Evolutionary conservation across 2,113 vertebrate species (phyloP), one percentile per base, ranked within the genome.

Genomic region (Rhagologus leucostigma): DNA sequence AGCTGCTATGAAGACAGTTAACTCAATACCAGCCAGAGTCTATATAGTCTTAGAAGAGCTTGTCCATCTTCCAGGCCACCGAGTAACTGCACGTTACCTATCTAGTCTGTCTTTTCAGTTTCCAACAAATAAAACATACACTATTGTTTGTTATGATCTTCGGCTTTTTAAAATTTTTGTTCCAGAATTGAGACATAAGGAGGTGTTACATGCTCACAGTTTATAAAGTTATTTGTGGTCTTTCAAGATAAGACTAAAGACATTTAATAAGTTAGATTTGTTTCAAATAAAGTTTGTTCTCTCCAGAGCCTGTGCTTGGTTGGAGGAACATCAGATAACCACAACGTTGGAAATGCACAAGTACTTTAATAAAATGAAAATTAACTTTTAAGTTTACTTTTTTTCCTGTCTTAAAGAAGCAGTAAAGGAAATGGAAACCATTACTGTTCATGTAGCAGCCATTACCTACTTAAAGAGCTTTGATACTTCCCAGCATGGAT

Each of bases 161-260:
- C 1, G 1, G 3, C 5, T 63, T 77, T 75, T 39, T 7, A 16
- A 24, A 4, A 22, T 26, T 55, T 70, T 49, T 76, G 6, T 69
- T 55, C 18, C 20, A 53, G 55, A 52, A 64, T 2, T 60, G 33
- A 76, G 42, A 75, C 19, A 13, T 52, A 12, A 64, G 22, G 14
- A 42, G 13, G 6, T 39, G 8, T 30, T 50, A 8, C 11, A 39
- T 7, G 5, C 35, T 85, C 3, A 0, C 1, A 4, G 7, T 47
- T 81, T 65, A 47, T 35, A 47, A 79, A 84, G 46, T 35, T 41
- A 26, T 60, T 50, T 69, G 14, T 91, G 37, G n/a, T 42, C 11
- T 53, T 89, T 84, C 26, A 57, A 62, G 69, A 37, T 39, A 13
- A 73, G 29, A 37, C 8, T 85, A 57, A 90, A 67, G 24, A 55